Evolutionary conservation across 2,113 vertebrate genomes (phyloP).

Genomic region (Chaetodon trifascialis): DNA sequence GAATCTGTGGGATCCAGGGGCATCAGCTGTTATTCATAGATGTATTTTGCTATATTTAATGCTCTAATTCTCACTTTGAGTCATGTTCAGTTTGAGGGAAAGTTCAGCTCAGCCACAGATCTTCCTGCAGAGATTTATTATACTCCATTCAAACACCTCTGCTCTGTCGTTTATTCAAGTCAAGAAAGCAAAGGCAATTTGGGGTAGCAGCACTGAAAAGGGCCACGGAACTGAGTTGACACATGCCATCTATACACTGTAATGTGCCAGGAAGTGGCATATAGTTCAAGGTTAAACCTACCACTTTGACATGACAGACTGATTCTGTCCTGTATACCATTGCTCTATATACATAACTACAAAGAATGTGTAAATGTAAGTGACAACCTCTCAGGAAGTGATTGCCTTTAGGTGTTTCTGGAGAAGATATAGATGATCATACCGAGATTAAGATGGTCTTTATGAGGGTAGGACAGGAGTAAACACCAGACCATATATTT

Average conservation of each 20-base stretch:
- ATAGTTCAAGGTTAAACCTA: background rate
- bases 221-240: background rate
- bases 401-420: background rate
- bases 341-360: background rate
- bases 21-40: slow-evolving; percentile 47
- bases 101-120: slow-evolving; percentile 6
- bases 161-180: background rate
- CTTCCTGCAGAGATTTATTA: background rate
- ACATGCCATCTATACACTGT: background rate
- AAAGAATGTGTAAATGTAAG: background rate
- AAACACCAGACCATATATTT: background rate
- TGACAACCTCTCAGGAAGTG: background rate
- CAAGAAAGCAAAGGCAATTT: slow-evolving; percentile 1
- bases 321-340: background rate
- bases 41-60: slow-evolving; percentile 26
- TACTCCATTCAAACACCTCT: background rate
- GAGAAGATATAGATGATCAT: background rate
- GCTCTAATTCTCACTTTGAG: slow-evolving; percentile 17
- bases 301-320: background rate
- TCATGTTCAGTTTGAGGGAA: slow-evolving; percentile 9
- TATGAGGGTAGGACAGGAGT: background rate
- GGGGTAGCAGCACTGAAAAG: background rate
- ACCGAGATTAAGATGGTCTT: background rate
- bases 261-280: background rate
- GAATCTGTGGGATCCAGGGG: slow-evolving; percentile 25